A percentile compares a stretch with the other conserved stretches of the same genome.
Conservation (phyloP, 1,140 invertebrate genomes). For the Saccostrea cuccullata region DNA sequence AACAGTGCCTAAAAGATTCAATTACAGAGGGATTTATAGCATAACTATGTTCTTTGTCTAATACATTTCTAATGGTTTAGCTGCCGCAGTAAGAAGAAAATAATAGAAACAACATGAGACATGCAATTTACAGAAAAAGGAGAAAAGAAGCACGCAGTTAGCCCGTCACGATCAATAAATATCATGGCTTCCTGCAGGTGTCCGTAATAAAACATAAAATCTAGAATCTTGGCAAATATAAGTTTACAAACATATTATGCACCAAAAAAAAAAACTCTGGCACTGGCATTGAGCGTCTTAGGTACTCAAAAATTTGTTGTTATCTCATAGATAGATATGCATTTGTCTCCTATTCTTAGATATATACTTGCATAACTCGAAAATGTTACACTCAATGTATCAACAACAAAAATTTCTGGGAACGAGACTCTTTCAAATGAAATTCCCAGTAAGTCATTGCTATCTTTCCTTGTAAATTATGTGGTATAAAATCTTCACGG, state of each 20-base stretch:
- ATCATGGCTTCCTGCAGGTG: slow-evolving; percentile 19
- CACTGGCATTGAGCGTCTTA: background rate
- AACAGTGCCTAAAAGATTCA: background rate
- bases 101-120: background rate
- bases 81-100: background rate
- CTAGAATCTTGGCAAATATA: slow-evolving; percentile 18
- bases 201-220: slow-evolving; percentile 13
- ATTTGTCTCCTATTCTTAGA: background rate
- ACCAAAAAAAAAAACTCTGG: background rate
- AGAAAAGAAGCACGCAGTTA: background rate
- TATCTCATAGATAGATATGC: background rate
- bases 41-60: background rate
- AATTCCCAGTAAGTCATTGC: too few species aligned
- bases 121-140: background rate
- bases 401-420: too few species aligned
- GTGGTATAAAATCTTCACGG: too few species aligned
- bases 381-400: too few species aligned
- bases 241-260: slow-evolving; percentile 6
- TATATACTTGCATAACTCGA: too few species aligned
- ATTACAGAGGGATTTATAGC: background rate
- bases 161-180: slow-evolving; percentile 16
- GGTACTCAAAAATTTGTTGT: background rate
- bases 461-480: too few species aligned
- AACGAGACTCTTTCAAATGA: too few species aligned
- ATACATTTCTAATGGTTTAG: background rate